Conservation (phyloP, 2,888 invertebrate genomes). For the Erebia aethiops region DNA sequence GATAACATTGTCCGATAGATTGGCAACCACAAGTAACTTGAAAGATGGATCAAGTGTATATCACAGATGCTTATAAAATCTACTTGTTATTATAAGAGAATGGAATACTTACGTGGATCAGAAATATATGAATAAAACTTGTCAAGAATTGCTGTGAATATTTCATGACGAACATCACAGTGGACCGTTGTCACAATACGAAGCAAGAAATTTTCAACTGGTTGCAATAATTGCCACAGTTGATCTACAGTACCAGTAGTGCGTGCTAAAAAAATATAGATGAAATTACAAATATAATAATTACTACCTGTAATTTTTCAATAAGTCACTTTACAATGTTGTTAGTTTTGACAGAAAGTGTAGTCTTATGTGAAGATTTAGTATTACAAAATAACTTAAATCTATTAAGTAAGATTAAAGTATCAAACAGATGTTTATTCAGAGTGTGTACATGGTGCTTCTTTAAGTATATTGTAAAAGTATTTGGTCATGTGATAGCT, state of each 20-base stretch:
- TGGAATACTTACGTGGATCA: slow-evolving; percentile 72
- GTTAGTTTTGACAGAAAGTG: no score
- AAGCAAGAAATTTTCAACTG: slow-evolving; percentile 66
- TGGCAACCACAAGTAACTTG: no score
- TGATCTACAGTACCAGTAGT: slow-evolving; percentile 55
- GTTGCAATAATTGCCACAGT: slow-evolving; percentile 58
- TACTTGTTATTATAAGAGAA: background rate
- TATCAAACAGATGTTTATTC: no score
- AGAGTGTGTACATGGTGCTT: no score
- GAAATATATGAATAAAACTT: slow-evolving; percentile 84
- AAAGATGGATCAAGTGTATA: background rate
- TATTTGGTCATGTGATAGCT: no score
- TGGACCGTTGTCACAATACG: slow-evolving; percentile 58
- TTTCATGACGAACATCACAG: slow-evolving; percentile 66
- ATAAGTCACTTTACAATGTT: no score
- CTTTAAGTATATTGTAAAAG: no score
- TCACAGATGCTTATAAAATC: background rate
- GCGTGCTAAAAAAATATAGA: slow-evolving; percentile 51
- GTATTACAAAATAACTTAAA: no score
- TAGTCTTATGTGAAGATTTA: no score
- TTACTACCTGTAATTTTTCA: no score
- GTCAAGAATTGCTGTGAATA: slow-evolving; percentile 81
- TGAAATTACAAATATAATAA: background rate
- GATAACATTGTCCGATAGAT: no score
- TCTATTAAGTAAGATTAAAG: no score